Conservation (phyloP, 1,140 invertebrate genomes). For the Drosophila leontia region DNA sequence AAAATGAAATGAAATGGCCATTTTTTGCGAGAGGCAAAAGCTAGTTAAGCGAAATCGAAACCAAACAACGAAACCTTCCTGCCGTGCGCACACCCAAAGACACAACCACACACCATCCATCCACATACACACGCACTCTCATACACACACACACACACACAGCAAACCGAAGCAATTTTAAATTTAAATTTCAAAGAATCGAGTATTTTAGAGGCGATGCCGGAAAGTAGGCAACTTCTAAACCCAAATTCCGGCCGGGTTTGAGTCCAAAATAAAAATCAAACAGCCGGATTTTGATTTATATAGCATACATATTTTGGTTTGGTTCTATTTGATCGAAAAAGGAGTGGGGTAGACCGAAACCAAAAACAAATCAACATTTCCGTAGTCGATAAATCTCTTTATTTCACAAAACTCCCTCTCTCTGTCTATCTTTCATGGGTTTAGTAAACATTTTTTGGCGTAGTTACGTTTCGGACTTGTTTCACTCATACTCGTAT, state of each 20-base stretch:
- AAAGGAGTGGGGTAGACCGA: slow-evolving; percentile 16
- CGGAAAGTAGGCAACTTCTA: slow-evolving; percentile 59
- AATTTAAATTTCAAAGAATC: slow-evolving; percentile 1
- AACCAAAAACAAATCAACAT: slow-evolving; percentile 7
- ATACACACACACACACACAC: neutral
- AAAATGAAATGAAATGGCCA: slow-evolving; percentile 20
- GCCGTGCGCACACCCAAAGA: slow-evolving; percentile 63
- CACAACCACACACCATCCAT: slow-evolving; percentile 3
- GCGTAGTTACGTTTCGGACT: slow-evolving; percentile 36
- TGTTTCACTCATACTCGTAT: slow-evolving; percentile 45
- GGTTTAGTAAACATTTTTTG: slow-evolving; percentile 40
- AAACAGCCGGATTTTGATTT: slow-evolving; percentile 2
- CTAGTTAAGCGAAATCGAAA: slow-evolving; percentile 34
- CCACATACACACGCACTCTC: neutral
- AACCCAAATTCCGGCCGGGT: neutral
- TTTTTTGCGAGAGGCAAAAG: slow-evolving; percentile 19
- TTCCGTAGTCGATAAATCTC: slow-evolving; percentile 39
- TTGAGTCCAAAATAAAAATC: slow-evolving; percentile 16
- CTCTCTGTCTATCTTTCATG: slow-evolving; percentile 32
- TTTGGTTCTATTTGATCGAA: slow-evolving; percentile 15
- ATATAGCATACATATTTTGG: slow-evolving; percentile 15
- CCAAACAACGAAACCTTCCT: slow-evolving; percentile 68
- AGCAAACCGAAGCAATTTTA: slow-evolving; percentile 14
- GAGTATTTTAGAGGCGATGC: slow-evolving; percentile 23
- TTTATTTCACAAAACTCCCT: slow-evolving; percentile 18